Conservation (phyloP, 1,140 invertebrate species). For the Atta texana region DNA sequence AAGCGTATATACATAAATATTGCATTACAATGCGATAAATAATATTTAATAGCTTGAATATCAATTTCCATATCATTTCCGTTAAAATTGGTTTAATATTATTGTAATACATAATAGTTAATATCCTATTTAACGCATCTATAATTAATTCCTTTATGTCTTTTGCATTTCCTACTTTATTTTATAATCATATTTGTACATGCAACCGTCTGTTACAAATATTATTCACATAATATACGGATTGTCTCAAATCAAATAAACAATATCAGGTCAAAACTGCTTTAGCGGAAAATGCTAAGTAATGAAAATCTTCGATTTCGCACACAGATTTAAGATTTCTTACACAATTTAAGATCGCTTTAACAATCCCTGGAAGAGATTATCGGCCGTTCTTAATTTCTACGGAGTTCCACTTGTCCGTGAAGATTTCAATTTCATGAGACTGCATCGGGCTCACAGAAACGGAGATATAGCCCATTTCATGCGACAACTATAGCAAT, state of each 20-base stretch:
- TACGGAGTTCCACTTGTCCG: conserved; percentile 19
- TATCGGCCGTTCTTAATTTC: conserved; percentile 48
- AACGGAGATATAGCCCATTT: conserved; percentile 41
- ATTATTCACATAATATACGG: background rate
- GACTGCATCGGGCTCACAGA: conserved; percentile 7
- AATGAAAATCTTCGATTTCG: background rate
- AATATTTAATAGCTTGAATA: conserved; percentile 32
- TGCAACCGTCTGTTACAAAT: background rate
- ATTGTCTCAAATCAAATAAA: background rate
- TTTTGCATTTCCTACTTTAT: background rate
- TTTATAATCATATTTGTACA: background rate
- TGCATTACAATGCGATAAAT: conserved; percentile 26
- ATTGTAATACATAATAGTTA: conserved; percentile 1
- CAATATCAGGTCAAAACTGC: background rate
- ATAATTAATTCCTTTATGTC: conserved; percentile 34
- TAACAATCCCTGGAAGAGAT: conserved; percentile 23
- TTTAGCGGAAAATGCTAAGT: background rate
- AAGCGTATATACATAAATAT: background rate
- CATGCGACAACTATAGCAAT: conserved; percentile 55
- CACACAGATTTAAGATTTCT: conserved; percentile 7
- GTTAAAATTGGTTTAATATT: conserved; percentile 35
- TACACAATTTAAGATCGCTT: conserved; percentile 9
- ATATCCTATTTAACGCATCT: background rate
- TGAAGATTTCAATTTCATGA: conserved; percentile 50
- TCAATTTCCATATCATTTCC: conserved; percentile 40